phyloP scores from a whole-genome alignment of 2,888 invertebrate species.

The Acanthoscelides obtectus region DNA sequence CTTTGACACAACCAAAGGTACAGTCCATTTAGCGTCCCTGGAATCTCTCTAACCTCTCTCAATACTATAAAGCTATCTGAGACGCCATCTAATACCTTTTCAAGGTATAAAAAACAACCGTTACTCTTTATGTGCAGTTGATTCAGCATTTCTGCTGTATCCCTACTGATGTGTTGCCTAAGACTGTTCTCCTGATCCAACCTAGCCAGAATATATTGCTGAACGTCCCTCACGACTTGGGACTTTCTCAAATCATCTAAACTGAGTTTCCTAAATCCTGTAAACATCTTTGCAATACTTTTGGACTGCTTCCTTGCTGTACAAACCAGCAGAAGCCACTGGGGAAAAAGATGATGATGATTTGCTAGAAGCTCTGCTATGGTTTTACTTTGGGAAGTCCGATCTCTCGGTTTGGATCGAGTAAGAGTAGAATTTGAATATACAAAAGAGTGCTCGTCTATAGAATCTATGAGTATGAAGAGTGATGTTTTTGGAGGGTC shows the following conservation, averaged over 20 bases:
- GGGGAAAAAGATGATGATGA: conserved; percentile 87
- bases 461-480: conserved; percentile 85
- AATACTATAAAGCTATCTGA: conserved; percentile 89
- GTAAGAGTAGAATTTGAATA: conserved; percentile 55
- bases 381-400: conserved; percentile 54
- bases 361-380: conserved; percentile 82
- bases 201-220: conserved; percentile 87
- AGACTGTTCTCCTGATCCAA: conserved; percentile 86
- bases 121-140: conserved; percentile 95
- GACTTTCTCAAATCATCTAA: conserved; percentile 86
- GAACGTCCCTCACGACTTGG: conserved; percentile 90
- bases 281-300: conserved; percentile 75
- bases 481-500: conserved; percentile 81
- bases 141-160: conserved; percentile 92
- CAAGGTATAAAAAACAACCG: conserved; percentile 83
- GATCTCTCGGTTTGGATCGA: conserved; percentile 49
- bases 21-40: conserved; percentile 90
- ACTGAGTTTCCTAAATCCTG: conserved; percentile 85
- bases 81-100: conserved; percentile 86
- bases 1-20: conserved; percentile 94
- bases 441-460: conserved; percentile 73
- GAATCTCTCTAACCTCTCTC: conserved; percentile 87
- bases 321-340: conserved; percentile 87
- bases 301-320: conserved; percentile 84
- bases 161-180: conserved; percentile 81